A percentile compares a stretch with the other conserved stretches of the same genome.
phyloP scores from a whole-genome alignment of 2,797 vertebrate species.

The Apodemus agrarius region DNA sequence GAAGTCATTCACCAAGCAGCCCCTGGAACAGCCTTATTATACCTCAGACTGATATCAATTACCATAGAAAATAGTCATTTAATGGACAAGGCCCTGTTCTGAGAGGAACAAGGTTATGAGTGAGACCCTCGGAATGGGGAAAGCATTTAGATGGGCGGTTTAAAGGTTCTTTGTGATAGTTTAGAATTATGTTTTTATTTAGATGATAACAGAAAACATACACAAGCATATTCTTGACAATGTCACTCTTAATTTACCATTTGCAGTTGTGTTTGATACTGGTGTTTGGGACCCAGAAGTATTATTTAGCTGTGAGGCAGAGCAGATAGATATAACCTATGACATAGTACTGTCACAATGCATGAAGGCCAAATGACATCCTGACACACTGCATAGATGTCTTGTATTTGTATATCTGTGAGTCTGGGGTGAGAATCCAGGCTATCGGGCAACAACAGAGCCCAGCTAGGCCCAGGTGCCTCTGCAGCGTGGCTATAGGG shows the following conservation, averaged over 20 bases:
- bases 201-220: background rate
- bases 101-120: background rate
- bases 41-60: background rate
- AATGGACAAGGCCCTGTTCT: background rate
- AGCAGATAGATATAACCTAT: background rate
- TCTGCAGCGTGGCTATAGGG: background rate
- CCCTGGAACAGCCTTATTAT: background rate
- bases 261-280: background rate
- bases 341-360: background rate
- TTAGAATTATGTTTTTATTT: slow-evolving; percentile 31
- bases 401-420: background rate
- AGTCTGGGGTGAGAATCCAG: background rate
- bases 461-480: rapidly evolving
- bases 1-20: background rate
- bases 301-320: background rate
- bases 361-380: background rate
- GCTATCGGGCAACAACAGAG: rapidly evolving
- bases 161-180: background rate
- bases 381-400: background rate
- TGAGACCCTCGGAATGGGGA: slow-evolving; percentile 20
- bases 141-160: background rate
- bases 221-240: background rate
- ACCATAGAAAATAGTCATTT: background rate
- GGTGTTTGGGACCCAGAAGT: background rate
- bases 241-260: background rate